Evolutionary conservation across 2,113 vertebrate species (phyloP).

Genomic region (Amia ocellicauda): DNA sequence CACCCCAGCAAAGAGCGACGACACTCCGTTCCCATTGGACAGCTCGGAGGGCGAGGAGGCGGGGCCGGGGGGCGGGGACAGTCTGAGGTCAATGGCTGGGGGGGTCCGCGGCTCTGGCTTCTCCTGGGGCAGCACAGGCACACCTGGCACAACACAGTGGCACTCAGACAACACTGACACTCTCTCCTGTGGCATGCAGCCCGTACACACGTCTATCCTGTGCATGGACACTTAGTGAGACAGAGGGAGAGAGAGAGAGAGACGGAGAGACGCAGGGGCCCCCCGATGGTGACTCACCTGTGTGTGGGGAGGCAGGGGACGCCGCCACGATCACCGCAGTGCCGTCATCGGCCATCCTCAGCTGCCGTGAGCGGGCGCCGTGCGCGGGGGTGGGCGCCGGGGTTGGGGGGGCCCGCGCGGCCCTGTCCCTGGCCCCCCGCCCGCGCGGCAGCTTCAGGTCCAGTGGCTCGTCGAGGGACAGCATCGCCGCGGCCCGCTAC

Average conservation of each 20-base stretch:
- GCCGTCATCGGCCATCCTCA: constrained; percentile 68
- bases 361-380: constrained; percentile 59
- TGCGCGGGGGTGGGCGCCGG: constrained; percentile 52
- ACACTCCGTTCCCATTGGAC: constrained; percentile 65
- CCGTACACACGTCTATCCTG: no score
- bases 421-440: constrained; percentile 66
- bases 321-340: constrained; percentile 66
- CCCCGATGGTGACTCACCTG: constrained; percentile 57
- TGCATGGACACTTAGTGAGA: no score
- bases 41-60: constrained; percentile 80
- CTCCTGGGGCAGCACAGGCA: constrained; percentile 66
- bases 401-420: constrained; percentile 39
- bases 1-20: constrained; percentile 68
- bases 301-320: constrained; percentile 63
- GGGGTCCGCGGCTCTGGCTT: constrained; percentile 71
- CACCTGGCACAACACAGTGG: constrained; percentile 35
- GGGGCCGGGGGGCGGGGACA: constrained; percentile 77
- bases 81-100: constrained; percentile 84
- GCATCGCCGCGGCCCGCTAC: constrained; percentile 66
- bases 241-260: neutral
- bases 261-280: neutral
- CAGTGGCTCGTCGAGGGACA: constrained; percentile 92
- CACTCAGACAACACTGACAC: neutral
- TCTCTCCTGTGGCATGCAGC: neutral
- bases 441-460: constrained; percentile 90